Base-by-base conservation (phyloP, 2,797 vertebrate species). In the Salarias fasciatus region DNA sequence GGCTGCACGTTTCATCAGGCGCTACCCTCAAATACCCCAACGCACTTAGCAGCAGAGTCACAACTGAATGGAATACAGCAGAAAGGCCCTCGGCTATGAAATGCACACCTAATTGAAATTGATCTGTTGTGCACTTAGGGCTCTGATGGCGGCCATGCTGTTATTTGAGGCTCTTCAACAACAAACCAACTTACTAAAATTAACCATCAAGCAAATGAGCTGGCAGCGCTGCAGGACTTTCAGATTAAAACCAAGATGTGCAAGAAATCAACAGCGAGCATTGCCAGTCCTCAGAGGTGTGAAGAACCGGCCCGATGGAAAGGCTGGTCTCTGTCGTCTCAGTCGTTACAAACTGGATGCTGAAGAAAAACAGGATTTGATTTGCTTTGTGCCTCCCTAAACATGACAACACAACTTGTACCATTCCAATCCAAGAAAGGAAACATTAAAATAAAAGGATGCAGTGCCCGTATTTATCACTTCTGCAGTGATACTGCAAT, bases 91-190 rank as follows among this genome's bases (percentile, higher is more conserved):
- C 49, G 54, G 53, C 60, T 82, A 66, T 44, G 63, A 82, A 88
- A 82, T 40, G 14, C 7, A 69, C 62, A 80, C 69, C 68, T 66
- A 75, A 85, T 71, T 75, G 49, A 69, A 76, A 88, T 85, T 55
- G 79, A 90, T 83, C 77, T 50, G 57, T 62, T 68, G 11, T 43
- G 14, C 65, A 78, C 69, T 70, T 61, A 50, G 44, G 83, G 49
- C 56, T 37, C 6, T 51, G 60, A 60, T 50, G 47, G 45, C 70
- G 55, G 75, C 48, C 42, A 63, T 56, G 15, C 51, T 69, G 64
- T 71, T 85, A 67, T 80, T 72, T 79, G 28, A 63, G 46, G 63
- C 55, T 41, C 46, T 8, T 30, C 7, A 18, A 63, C 33, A 60
- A 77, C 59, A 6, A 46, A 53, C 3, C 36, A 8, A 47, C 44